Conservation (phyloP, 2,113 vertebrate species). For the Apteryx owenii region DNA sequence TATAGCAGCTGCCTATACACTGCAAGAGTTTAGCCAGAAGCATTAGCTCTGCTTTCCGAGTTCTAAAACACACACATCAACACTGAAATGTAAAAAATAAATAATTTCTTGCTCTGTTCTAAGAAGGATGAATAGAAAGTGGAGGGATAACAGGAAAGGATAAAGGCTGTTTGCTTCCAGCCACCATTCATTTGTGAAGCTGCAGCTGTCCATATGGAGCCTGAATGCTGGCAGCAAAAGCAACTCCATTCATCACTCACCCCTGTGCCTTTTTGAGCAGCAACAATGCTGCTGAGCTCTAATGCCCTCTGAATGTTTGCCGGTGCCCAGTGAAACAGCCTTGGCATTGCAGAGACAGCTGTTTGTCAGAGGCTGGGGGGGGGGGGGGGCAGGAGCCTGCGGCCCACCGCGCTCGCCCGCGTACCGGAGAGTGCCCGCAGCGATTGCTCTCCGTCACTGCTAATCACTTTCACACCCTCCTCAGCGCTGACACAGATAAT, state of each 20-base stretch:
- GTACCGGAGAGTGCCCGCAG: constrained; percentile 38
- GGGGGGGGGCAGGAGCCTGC: constrained; percentile 32
- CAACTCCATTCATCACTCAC: background rate
- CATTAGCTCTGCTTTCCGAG: background rate
- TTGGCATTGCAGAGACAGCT: constrained; percentile 72
- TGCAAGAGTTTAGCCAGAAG: background rate
- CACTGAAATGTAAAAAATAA: background rate
- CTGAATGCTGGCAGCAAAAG: constrained; percentile 3
- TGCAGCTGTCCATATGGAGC: constrained; percentile 15
- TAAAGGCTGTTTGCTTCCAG: background rate
- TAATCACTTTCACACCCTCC: constrained; percentile 77
- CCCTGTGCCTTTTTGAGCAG: background rate
- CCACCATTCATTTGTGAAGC: background rate
- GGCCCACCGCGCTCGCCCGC: constrained; percentile 3
- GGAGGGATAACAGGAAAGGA: background rate
- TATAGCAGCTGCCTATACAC: background rate
- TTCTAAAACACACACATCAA: background rate
- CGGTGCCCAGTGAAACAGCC: constrained; percentile 38
- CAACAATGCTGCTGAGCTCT: constrained; percentile 3
- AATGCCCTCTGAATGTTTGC: constrained; percentile 28
- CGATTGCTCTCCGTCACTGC: constrained; percentile 60
- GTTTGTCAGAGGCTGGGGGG: constrained; percentile 59
- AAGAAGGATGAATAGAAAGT: background rate
- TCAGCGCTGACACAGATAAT: constrained; percentile 60
- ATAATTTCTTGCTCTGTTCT: background rate